phyloP scores from a whole-genome alignment of 2,797 vertebrate species.

The Selene dorsalis region DNA sequence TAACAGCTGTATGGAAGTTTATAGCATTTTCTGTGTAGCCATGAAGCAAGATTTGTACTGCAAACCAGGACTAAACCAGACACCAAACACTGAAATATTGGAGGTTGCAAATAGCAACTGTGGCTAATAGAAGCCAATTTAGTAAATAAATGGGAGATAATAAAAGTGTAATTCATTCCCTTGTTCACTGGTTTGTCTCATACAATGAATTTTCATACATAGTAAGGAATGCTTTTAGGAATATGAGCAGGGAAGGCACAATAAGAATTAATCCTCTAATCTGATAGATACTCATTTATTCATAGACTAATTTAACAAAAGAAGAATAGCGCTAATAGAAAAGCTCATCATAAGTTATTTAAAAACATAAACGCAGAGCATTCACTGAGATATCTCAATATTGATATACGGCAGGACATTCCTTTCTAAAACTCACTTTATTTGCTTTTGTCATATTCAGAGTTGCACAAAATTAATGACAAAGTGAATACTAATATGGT shows the following conservation, averaged over 20 bases:
- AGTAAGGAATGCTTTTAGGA: background rate
- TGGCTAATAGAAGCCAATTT: background rate
- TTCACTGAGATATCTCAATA: background rate
- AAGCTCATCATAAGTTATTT: background rate
- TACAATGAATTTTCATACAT: background rate
- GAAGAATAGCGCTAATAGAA: background rate
- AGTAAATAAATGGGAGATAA: background rate
- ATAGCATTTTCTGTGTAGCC: background rate
- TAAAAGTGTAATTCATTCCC: constrained; percentile 2
- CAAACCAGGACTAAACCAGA: background rate
- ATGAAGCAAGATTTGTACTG: background rate
- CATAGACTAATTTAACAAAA: background rate
- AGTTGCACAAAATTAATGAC: background rate
- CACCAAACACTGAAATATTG: background rate
- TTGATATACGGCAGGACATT: background rate
- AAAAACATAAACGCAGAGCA: background rate
- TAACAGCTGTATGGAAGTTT: background rate
- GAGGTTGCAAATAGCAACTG: background rate
- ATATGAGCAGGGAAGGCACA: background rate
- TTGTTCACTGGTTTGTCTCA: background rate
- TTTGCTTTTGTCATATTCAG: background rate
- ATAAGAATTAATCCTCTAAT: background rate
- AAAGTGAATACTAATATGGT: background rate
- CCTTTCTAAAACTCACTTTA: background rate
- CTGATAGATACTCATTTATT: background rate